Evolutionary conservation across 92 coral and sea anemone genomes (phyloP).

Genomic region (Epizoanthus scotinus): DNA sequence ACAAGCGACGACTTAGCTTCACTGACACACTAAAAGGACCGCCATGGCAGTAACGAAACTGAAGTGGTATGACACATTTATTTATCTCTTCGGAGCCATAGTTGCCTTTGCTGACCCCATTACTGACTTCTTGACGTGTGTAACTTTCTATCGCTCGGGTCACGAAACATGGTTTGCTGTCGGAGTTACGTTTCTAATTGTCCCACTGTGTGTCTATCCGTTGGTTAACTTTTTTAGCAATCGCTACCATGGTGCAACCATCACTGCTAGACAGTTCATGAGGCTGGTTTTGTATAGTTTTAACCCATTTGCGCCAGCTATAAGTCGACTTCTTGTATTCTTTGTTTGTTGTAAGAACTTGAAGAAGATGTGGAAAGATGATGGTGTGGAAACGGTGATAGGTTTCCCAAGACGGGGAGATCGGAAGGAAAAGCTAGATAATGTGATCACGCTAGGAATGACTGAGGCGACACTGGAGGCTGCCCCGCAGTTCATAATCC

Average conservation of each 20-base stretch:
- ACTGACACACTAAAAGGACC: no score
- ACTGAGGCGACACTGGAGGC: conserved; percentile 47
- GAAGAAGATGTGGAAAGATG: conserved; percentile 24
- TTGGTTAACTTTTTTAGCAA: conserved; percentile 8
- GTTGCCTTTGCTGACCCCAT: conserved; percentile 22
- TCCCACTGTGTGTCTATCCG: conserved; percentile 3
- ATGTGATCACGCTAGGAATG: conserved; percentile 18
- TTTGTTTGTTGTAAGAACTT: conserved; percentile 20
- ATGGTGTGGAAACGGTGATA: conserved; percentile 5
- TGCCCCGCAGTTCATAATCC: conserved; percentile 54
- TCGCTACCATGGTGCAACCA: not conserved
- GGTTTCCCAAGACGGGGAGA: conserved; percentile 33
- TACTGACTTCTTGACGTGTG: conserved; percentile 30
- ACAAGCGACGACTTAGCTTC: no score
- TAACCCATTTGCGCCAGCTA: conserved; percentile 21
- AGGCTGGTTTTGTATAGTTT: conserved; percentile 2
- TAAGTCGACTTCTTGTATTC: conserved; percentile 24
- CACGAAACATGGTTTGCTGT: conserved; percentile 16
- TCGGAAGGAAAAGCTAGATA: conserved; percentile 5
- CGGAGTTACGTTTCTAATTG: conserved; percentile 15
- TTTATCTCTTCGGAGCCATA: conserved; percentile 4
- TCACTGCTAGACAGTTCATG: not conserved
- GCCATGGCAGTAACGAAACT: conserved; percentile 10
- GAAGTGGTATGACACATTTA: conserved; percentile 15
- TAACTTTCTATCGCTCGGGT: conserved; percentile 25